These are phyloP conservation scores for Halcyon smyrnensis DNA, from an alignment of 2,797 vertebrate species.

Conservation along the genomic window DNA sequence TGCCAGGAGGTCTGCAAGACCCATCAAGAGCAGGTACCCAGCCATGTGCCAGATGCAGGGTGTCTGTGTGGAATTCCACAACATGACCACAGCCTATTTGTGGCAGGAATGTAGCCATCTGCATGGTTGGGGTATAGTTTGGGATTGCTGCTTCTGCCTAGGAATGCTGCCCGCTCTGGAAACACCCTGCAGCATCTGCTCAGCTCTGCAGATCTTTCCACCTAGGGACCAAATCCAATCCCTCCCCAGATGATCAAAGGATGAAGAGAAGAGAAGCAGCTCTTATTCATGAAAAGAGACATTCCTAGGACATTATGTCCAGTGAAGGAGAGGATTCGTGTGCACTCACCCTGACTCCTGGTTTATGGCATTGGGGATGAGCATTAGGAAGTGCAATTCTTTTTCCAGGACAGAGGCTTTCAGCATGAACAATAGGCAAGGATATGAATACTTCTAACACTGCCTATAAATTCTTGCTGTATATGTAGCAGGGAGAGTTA, in stretches of 20 bases:
- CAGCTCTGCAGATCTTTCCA: not conserved
- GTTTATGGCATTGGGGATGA: not conserved
- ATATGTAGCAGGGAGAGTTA: not conserved
- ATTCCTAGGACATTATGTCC: not conserved
- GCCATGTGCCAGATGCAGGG: not conserved
- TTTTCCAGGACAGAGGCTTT: conserved; percentile 6
- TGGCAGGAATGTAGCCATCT: not conserved
- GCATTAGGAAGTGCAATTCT: not conserved
- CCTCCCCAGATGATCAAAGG: not conserved
- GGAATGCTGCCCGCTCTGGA: fast-evolving
- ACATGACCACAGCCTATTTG: fast-evolving
- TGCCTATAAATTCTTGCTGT: conserved; percentile 33
- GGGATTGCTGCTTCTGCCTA: not conserved
- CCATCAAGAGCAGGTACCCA: not conserved
- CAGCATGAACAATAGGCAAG: not conserved
- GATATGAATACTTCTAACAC: not conserved
- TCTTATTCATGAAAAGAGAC: not conserved
- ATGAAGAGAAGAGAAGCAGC: not conserved
- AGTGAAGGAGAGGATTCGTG: not conserved
- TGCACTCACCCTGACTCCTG: not conserved
- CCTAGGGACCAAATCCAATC: not conserved
- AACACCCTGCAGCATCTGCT: not conserved
- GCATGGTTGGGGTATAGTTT: not conserved
- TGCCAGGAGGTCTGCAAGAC: not conserved
- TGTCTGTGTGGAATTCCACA: not conserved